These are phyloP conservation scores for Quadroppia sp. DNA, from an alignment of 2,888 invertebrate genomes.

Conservation along the genomic window DNA sequence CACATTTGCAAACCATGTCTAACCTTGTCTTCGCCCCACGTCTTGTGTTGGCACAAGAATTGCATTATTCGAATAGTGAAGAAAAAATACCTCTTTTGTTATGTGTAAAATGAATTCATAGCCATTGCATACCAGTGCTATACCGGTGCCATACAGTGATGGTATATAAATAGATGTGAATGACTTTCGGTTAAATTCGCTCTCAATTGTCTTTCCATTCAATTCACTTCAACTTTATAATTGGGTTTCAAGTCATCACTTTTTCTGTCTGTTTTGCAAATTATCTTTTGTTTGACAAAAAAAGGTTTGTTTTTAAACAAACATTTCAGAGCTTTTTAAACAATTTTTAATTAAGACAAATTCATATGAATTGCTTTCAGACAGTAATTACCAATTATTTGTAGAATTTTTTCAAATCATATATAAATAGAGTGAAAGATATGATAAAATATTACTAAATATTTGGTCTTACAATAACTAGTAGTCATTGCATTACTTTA, in stretches of 20 bases:
- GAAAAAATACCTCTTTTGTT: slow-evolving; percentile 3
- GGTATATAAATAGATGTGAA: not conserved
- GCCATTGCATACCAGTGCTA: not conserved
- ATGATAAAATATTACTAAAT: not conserved
- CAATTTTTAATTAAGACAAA: no score
- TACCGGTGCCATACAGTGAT: no score
- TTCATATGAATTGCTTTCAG: no score
- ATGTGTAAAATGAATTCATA: slow-evolving; percentile 7
- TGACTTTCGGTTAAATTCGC: slow-evolving; percentile 6
- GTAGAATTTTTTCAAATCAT: not conserved
- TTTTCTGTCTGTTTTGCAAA: not conserved
- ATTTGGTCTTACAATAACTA: not conserved
- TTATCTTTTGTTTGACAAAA: not conserved
- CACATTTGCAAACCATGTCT: not conserved
- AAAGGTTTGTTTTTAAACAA: not conserved
- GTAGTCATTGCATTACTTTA: not conserved
- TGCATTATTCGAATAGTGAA: not conserved
- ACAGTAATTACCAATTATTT: no score
- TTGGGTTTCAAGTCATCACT: not conserved
- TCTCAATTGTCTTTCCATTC: not conserved
- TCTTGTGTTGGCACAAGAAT: not conserved
- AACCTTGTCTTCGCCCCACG: not conserved
- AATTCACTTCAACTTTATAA: no score
- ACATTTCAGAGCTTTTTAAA: no score
- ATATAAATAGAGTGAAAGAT: not conserved